These are phyloP conservation scores for Lethrus apterus DNA, from an alignment of 1,140 invertebrate species.

Conservation along the genomic window DNA sequence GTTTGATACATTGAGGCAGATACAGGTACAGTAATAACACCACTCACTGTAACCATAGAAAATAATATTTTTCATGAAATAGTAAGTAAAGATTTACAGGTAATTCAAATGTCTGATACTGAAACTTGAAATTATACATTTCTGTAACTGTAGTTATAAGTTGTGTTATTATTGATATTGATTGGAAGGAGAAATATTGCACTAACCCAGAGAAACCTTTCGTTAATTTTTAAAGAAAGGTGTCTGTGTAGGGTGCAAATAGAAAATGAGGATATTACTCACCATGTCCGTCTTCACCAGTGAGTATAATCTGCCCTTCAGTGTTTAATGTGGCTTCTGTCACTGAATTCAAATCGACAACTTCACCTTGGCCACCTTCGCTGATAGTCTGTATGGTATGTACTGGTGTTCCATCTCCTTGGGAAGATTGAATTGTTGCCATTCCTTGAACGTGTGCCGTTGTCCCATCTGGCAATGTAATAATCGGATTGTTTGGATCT, in stretches of 20 bases:
- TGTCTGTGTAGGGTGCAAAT: no score
- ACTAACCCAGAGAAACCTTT: no score
- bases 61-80: conserved; percentile 36
- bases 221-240: no score
- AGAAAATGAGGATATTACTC: conserved; percentile 23
- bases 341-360: conserved; percentile 80
- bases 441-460: conserved; percentile 89
- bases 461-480: conserved; percentile 91
- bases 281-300: conserved; percentile 90
- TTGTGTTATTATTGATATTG: no score
- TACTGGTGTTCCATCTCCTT: conserved; percentile 63
- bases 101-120: no score
- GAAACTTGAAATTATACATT: no score
- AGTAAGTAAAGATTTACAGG: no score
- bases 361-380: conserved; percentile 60
- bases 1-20: conserved; percentile 94
- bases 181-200: no score
- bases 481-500: conserved; percentile 89
- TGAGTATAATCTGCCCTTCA: conserved; percentile 91
- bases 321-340: conserved; percentile 80
- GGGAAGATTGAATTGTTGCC: conserved; percentile 69
- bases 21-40: conserved; percentile 92
- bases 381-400: conserved; percentile 73
- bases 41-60: conserved; percentile 67
- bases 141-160: no score